Evolutionary conservation across 2,797 vertebrate genomes (phyloP), one percentile per base, ranked within the genome.

Genomic region (Cetoscarus ocellatus): DNA sequence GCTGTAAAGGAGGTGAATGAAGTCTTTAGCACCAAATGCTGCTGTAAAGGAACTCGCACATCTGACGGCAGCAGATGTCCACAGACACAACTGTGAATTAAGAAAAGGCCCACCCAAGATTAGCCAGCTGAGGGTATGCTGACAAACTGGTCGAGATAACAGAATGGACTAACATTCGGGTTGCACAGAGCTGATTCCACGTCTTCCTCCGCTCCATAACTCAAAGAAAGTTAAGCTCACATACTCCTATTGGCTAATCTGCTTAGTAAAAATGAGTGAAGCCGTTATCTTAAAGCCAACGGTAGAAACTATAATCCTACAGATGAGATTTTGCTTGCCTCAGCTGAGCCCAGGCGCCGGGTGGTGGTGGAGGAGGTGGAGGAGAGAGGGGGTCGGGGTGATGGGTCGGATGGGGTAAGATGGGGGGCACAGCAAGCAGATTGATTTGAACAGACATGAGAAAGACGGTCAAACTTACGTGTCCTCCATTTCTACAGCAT

Each of bases 381-480:
- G n/a, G n/a, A n/a, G n/a, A n/a, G n/a, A n/a, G n/a, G n/a, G n/a
- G 36, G 12, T 27, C 2, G 55, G 52, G 3, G 34, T 14, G 42
- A 35, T 19, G 19, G 27, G 44, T 45, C 43, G 5, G 11, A 43
- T 17, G 54, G 14, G 52, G 27, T 19, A 19, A 27, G 27, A 34
- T 15, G 35, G 56, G 62, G 15, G 47, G 5, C 38, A 65, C 36
- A 10, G 10, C 55, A 68, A 58, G 19, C 52, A 62, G 70, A 81
- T 67, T 75, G 75, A 88, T 87, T 71, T 63, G 38, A 81, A 64
- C 57, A 85, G 83, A 81, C 64, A 56, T 53, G 40, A 68, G n/a
- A 48, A 15, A 51, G 53, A 71, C 50, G 54, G 54, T 9, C 10
- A 17, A 67, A 96, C 96, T 96, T 92, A 98, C 97, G 77, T 75